Conservation (phyloP, 30 jellyfish, hydroid and myxozoan genomes). For the Hydractinia symbiolongicarpus region DNA sequence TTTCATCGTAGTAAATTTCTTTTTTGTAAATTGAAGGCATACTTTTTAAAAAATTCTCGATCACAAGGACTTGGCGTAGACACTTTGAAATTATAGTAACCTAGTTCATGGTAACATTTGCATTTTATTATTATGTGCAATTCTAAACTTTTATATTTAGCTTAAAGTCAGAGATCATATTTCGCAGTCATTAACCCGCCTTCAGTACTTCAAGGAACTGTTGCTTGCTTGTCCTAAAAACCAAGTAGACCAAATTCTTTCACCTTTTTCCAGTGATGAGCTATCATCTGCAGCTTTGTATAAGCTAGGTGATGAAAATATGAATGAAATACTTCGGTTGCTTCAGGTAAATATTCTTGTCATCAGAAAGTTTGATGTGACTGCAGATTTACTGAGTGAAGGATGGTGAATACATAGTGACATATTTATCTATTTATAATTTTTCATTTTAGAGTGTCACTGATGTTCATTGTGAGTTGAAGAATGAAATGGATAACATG, state of each 20-base stretch:
- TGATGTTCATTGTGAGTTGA: background rate
- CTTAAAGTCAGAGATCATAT: too few relatives aligned
- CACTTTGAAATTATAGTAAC: too few relatives aligned
- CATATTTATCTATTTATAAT: background rate
- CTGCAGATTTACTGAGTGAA: too few relatives aligned
- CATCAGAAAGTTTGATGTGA: background rate
- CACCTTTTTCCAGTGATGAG: conserved; percentile 27
- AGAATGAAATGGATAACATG: background rate
- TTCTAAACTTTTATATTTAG: too few relatives aligned
- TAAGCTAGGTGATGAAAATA: background rate
- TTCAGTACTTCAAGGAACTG: too few relatives aligned
- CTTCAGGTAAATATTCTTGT: conserved; percentile 24
- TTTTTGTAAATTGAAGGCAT: too few relatives aligned
- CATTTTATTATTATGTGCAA: too few relatives aligned
- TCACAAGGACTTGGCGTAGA: too few relatives aligned
- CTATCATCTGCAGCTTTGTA: conserved; percentile 35
- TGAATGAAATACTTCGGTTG: background rate
- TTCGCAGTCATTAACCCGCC: too few relatives aligned
- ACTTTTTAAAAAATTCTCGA: too few relatives aligned
- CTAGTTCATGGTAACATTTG: too few relatives aligned
- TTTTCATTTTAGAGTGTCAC: background rate
- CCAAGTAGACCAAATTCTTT: background rate
- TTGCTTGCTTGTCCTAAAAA: conserved; percentile 36
- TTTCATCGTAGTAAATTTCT: too few relatives aligned
- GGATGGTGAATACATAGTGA: background rate